These are phyloP conservation scores for Drosophila nebulosa DNA, from an alignment of 1,140 invertebrate genomes.

Conservation along the genomic window DNA sequence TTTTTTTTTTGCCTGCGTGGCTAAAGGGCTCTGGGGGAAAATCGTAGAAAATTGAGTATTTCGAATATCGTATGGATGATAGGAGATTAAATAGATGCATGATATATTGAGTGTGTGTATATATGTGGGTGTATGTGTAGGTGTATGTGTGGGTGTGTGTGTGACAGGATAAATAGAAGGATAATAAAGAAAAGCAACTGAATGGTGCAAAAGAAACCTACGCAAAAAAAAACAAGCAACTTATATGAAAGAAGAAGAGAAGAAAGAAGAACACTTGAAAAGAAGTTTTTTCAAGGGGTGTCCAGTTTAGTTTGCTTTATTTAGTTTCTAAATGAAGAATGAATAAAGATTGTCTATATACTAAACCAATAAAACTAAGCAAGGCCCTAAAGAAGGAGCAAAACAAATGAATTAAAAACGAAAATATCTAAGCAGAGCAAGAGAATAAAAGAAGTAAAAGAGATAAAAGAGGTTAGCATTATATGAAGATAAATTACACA, in stretches of 20 bases:
- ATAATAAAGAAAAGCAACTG: constrained; percentile 22
- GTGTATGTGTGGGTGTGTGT: constrained; percentile 12
- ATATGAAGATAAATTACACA: too few relatives aligned
- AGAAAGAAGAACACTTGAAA: background rate
- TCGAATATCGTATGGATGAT: constrained; percentile 31
- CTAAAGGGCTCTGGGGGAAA: constrained; percentile 14
- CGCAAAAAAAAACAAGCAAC: background rate
- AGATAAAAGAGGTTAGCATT: too few relatives aligned
- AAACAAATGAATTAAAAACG: too few relatives aligned
- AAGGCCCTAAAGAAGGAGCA: too few relatives aligned
- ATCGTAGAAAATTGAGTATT: constrained; percentile 17
- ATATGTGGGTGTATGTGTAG: constrained; percentile 7
- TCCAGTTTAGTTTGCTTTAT: too few relatives aligned
- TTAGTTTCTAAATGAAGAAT: too few relatives aligned
- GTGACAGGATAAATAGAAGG: constrained; percentile 26
- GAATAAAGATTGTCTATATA: too few relatives aligned
- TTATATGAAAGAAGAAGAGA: background rate
- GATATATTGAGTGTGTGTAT: constrained; percentile 22
- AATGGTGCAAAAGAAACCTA: background rate
- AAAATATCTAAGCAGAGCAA: too few relatives aligned
- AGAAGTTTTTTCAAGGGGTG: background rate
- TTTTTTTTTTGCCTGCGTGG: background rate
- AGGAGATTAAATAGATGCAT: constrained; percentile 44
- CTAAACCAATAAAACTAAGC: too few relatives aligned
- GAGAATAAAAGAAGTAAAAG: too few relatives aligned